Percentiles rank a stretch among this genome's conserved stretches.
phyloP scores from a whole-genome alignment of 2,797 vertebrate species.

The Erethizon dorsatum region DNA sequence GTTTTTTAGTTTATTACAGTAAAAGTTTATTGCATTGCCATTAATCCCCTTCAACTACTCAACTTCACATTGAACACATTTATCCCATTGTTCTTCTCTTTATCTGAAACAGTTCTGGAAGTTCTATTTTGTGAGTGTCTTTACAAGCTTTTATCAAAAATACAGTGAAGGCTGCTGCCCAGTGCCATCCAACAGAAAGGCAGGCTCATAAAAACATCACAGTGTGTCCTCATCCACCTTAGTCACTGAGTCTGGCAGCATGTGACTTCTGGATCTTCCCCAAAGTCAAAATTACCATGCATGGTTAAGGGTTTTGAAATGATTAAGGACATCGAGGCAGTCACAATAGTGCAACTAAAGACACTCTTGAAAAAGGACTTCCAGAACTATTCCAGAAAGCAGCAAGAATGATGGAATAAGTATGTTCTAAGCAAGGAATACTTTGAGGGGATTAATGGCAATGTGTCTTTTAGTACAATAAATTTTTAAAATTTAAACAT shows the following conservation, averaged over 20 bases:
- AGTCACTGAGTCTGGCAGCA: not conserved
- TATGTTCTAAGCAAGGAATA: not conserved
- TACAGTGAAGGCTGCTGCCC: not conserved
- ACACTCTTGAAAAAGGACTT: not conserved
- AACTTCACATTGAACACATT: not conserved
- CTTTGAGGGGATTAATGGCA: not conserved
- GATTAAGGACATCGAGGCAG: not conserved
- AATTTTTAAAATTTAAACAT: not conserved
- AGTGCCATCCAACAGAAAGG: not conserved
- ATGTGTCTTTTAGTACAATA: not conserved
- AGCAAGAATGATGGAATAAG: not conserved
- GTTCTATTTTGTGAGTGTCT: not conserved
- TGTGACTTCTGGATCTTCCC: not conserved
- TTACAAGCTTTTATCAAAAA: not conserved
- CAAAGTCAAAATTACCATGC: not conserved
- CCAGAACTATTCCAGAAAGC: not conserved
- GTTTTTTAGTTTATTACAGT: not conserved
- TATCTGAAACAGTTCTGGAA: not conserved
- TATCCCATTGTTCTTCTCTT: not conserved
- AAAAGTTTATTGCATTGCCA: not conserved
- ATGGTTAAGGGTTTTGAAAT: not conserved
- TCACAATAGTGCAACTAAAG: not conserved
- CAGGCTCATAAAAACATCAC: not conserved
- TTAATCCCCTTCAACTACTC: not conserved
- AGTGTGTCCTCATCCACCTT: not conserved